These are phyloP conservation scores for Elymnias hypermnestra DNA, from an alignment of 1,140 invertebrate genomes.

Conservation along the genomic window DNA sequence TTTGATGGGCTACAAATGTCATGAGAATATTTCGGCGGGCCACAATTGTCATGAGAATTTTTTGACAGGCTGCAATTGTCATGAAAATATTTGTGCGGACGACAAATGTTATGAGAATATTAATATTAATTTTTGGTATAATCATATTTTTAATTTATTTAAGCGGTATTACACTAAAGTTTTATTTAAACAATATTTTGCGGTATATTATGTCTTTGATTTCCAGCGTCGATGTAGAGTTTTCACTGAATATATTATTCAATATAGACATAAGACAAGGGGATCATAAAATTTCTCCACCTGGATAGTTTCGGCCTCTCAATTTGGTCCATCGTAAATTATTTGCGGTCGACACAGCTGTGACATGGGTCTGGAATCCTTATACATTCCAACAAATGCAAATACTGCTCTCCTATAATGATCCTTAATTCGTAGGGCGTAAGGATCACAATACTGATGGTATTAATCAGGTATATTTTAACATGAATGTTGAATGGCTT, in stretches of 20 bases:
- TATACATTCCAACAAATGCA: not conserved
- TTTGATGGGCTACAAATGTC: too few relatives aligned
- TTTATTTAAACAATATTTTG: too few relatives aligned
- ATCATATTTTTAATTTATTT: too few relatives aligned
- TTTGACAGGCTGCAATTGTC: too few relatives aligned
- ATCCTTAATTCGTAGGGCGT: not conserved
- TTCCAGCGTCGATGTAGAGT: too few relatives aligned
- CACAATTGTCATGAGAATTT: too few relatives aligned
- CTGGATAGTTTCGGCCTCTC: conserved; percentile 12
- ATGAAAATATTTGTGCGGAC: too few relatives aligned
- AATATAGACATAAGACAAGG: not conserved
- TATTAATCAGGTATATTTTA: not conserved
- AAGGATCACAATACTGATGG: not conserved
- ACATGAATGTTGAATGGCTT: conserved; percentile 5
- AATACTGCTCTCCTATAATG: not conserved
- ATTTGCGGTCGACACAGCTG: conserved; percentile 16
- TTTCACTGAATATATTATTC: not conserved
- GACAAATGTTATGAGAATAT: too few relatives aligned
- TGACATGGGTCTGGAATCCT: conserved; percentile 15
- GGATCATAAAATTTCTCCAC: conserved; percentile 12
- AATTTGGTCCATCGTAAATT: conserved; percentile 16
- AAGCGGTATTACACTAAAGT: too few relatives aligned
- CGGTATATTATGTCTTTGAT: too few relatives aligned
- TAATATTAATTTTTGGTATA: too few relatives aligned
- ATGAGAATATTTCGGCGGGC: too few relatives aligned